Conservation (phyloP, 2,113 vertebrate species). For the Prunella himalayana region DNA sequence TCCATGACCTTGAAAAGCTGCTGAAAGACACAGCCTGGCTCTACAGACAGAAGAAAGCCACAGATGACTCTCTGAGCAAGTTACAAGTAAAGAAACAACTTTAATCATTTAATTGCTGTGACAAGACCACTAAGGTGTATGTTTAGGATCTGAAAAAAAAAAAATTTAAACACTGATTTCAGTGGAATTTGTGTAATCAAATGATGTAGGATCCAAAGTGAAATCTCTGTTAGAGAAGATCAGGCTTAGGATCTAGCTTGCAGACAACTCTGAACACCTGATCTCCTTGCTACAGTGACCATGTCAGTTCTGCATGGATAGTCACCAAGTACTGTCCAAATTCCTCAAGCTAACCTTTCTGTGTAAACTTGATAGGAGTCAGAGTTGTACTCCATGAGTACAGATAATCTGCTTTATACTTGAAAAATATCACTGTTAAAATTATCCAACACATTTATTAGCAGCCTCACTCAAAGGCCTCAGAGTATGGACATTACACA, state of each 20-base stretch:
- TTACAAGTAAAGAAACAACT: not conserved
- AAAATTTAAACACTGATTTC: not conserved
- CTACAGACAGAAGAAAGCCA: not conserved
- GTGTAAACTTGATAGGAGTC: not conserved
- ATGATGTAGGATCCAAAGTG: not conserved
- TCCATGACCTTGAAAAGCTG: not conserved
- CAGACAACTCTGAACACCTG: not conserved
- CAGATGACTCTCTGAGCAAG: not conserved
- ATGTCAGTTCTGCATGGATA: not conserved
- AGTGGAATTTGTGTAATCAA: not conserved
- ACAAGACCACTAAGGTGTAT: not conserved
- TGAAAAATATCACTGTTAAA: not conserved
- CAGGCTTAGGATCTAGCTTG: not conserved
- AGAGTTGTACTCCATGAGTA: not conserved
- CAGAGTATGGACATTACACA: not conserved
- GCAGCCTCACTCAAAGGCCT: not conserved
- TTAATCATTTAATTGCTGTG: not conserved
- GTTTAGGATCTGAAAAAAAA: not conserved
- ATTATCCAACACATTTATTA: not conserved
- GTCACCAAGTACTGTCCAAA: not conserved
- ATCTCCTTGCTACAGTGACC: not conserved
- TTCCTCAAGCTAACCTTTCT: not conserved
- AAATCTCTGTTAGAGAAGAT: not conserved
- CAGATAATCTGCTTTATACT: not conserved
- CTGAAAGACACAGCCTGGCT: not conserved